A percentile compares a stretch with the other conserved stretches of the same genome.
Conservation (phyloP, 2,797 vertebrate genomes). For the Gambelia wislizenii region DNA sequence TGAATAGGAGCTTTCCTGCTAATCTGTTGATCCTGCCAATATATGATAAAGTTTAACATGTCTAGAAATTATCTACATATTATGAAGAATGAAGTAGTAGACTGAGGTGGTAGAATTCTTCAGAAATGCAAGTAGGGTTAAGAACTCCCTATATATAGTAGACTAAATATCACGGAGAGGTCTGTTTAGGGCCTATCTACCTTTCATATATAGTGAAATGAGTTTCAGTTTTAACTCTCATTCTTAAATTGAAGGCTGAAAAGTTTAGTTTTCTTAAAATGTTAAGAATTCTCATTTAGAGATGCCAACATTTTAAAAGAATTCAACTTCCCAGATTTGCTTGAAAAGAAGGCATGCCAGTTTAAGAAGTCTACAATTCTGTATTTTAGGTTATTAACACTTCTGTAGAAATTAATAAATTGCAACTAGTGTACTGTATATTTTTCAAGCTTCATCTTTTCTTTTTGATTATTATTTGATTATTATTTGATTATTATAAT, state of each 20-base stretch:
- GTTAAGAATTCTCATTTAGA: not conserved
- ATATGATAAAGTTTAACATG: not conserved
- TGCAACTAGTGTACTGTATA: not conserved
- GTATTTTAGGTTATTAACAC: not conserved
- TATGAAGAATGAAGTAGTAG: not conserved
- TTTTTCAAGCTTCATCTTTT: not conserved
- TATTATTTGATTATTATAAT: not conserved
- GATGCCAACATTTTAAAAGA: not conserved
- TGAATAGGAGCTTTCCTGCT: not conserved
- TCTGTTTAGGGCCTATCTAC: not conserved
- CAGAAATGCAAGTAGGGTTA: too few species aligned
- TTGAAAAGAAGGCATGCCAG: not conserved
- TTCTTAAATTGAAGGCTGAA: too few species aligned
- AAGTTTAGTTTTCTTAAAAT: not conserved
- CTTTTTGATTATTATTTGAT: not conserved
- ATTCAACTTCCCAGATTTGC: not conserved
- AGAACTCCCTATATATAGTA: not conserved
- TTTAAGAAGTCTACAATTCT: not conserved
- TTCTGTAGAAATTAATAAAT: not conserved
- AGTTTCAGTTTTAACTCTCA: not conserved
- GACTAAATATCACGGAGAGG: not conserved
- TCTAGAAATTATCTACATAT: not conserved
- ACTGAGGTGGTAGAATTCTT: not conserved
- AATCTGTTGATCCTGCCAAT: not conserved
- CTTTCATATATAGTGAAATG: not conserved